Evolutionary conservation across 2,113 vertebrate species (phyloP), one percentile per base, ranked within the genome.

Genomic region (Oreamnos americanus): DNA sequence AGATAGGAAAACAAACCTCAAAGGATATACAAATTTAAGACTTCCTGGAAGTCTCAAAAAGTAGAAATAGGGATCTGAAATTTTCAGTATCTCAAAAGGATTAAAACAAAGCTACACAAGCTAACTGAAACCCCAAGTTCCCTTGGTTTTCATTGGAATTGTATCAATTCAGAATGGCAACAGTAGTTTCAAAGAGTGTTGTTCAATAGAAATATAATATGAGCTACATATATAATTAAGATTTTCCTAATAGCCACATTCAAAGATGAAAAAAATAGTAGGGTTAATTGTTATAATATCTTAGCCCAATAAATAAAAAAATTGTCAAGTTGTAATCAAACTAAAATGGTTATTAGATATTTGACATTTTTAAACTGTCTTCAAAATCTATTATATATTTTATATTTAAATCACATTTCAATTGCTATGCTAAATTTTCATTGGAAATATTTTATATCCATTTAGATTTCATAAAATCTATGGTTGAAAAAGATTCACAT

Each of bases 351-450:
- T 58, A 92, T 33, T 88, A 58, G 6, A 85, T 88, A 95, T 49
- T 79, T 90, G 19, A 62, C 5, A 55, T 89, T 81, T 96, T 92
- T 86, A 33, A n/a, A 28, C 11, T 81, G 30, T 89, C 58, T 93
- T 93, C n/a, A 94, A 67, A 92, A 45, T 71, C 36, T 17, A 91
- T 23, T 86, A 4, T 79, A 11, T 76, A 83, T 87, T 95, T 90
- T 95, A 87, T 84, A 74, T 36, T 91, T 47, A 90, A 7, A 53
- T 17, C 6, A 60, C 0, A 36, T 76, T 14, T 97, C 39, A 93
- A 58, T 60, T 87, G 95, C 55, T 62, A 90, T 76, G 26, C 30
- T 78, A 78, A 93, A 45, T 95, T 95, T 95, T 96, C 62, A 94
- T 17, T 49, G 33, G 58, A 92, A 95, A 93, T 79, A 67, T 49